Evolutionary conservation across 2,797 vertebrate genomes (phyloP), one percentile per base, ranked within the genome.

Genomic region (Molossus molossus): DNA sequence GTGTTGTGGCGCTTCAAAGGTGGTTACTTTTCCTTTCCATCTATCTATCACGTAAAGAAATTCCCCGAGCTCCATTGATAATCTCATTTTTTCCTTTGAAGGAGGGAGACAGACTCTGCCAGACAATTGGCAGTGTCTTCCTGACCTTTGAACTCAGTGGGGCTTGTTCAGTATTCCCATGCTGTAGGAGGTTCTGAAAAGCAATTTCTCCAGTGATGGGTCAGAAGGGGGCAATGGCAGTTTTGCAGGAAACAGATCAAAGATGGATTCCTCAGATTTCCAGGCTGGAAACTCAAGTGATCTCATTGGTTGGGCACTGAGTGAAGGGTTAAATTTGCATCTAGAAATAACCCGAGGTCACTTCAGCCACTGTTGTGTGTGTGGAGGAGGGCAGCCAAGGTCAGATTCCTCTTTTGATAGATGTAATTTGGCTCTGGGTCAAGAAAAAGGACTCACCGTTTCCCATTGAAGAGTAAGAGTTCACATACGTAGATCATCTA

Each of bases 21-120:
- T 98, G 98, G 98, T 98, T 98, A 98, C 97, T 98, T 97, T 96
- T 97, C 96, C 98, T 98, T 98, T 97, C 98, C 97, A 98, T 99
- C 98, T 98, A 96, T 98, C 96, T 98, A 96, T 98, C 96, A 98
- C 84, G 97, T 97, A 97, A 98, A 98, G 98, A 98, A 98, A 98
- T 98, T 98, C 97, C 98, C 94, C 97, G 97, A 97, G 95, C 97
- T 97, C 94, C 96, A 97, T 98, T 98, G 98, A 98, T 98, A 98
- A 98, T 98, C 97, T 97, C 97, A 87, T 98, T 98, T 98, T 96
- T 98, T 98, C 97, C 98, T 98, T 97, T 98, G 97, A 98, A 98
- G 97, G 97, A 98, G 97, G 97, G 97, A 98, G 97, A 96, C 96
- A 96, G 97, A 96, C 96, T 96, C 94, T 98, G 98, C 55, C 91